Base-by-base conservation (phyloP, 2,888 invertebrate genomes). In the Cylindroiulus punctatus region DNA sequence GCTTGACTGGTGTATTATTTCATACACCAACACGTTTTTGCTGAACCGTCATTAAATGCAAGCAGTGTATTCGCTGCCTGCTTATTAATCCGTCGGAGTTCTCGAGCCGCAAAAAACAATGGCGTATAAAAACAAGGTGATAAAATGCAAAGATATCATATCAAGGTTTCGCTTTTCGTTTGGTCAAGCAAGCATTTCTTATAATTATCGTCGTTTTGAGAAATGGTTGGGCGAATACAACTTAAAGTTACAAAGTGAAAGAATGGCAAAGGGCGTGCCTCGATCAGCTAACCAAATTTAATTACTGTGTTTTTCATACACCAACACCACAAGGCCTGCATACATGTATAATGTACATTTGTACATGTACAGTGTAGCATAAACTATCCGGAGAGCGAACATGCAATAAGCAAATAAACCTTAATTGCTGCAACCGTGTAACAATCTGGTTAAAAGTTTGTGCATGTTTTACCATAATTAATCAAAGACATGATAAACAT, bases 111-210 rank as follows among this genome's bases (percentile, higher is more conserved):
- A 76, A 76, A 65, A 76, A 76, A 76, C 22, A 76, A 26, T 22
- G 22, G 26, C 76, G 65, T 10, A 76, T 65, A 76, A 76, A 76
- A 76, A 76, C 76, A 76, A 30, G 76, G 30, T 76, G 76, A 76
- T 76, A 76, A 76, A 76, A 30, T 76, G 30, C 14, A 0, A 22
- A 76, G 76, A 76, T 76, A 76, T 26, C 30, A 76, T 65, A 65
- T 65, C 76, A 76, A 76, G 76, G 76, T 76, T 76, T 76, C 76
- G 26, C 30, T 76, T 76, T 26, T 76, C 76, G 26, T 76, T 76
- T 76, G 76, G 76, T 30, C 76, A 76, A 8, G 76, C 76, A 76
- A 22, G 76, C 76, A 76, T 76, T 76, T 76, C 76, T 76, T 30
- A 30, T 30, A 76, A 76, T 76, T 76, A 76, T 76, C 26, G 76